Evolutionary conservation across 2,888 invertebrate genomes (phyloP), one percentile per base, ranked within the genome.

Genomic region (Chymomyza amoena): DNA sequence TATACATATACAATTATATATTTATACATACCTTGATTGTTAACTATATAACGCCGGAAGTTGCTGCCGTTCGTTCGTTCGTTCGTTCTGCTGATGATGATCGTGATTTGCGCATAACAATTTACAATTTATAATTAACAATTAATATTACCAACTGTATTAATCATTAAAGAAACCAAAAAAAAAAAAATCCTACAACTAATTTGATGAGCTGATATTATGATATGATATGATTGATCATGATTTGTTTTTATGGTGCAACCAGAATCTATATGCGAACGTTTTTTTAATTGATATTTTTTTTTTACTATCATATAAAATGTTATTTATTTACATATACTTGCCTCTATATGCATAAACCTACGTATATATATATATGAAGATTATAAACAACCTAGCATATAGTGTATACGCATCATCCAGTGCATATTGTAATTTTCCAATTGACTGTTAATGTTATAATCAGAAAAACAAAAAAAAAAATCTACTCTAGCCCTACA

Each of bases 71-170:
- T 79, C 84, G 68, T 75, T 84, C 84, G 68, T 75, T 84, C 80
- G 83, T 78, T 83, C 86, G 84, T 83, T 87, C 86, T 88, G 89
- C 86, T 88, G 85, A 81, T 88, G 89, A 83, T 87, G 87, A 85
- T 88, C 87, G 89, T 87, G 88, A 85, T 76, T 79, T 87, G 83
- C 87, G 85, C 81, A 85, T 87, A 70, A 66, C 36, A 32, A 71
- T 13, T 39, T 60, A 64, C 64, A 7, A 70, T 59, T 69, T 66
- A 66, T 57, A 59, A 62, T 70, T 67, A 61, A 59, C 65, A 45
- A 69, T 57, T 66, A 51, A 66, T 62, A 66, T 51, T 61, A 61
- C 28, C 63, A 45, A 15, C 39, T 45, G 39, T 15, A 36, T n/a
- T 52, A 15, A 16, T 16, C 25, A 36, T 25, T 60, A 54, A 71